Percentiles rank a stretch among this genome's conserved stretches.
Evolutionary conservation across 2,797 vertebrate genomes (phyloP).

Genomic region (Heteromormyrus szaboi): DNA sequence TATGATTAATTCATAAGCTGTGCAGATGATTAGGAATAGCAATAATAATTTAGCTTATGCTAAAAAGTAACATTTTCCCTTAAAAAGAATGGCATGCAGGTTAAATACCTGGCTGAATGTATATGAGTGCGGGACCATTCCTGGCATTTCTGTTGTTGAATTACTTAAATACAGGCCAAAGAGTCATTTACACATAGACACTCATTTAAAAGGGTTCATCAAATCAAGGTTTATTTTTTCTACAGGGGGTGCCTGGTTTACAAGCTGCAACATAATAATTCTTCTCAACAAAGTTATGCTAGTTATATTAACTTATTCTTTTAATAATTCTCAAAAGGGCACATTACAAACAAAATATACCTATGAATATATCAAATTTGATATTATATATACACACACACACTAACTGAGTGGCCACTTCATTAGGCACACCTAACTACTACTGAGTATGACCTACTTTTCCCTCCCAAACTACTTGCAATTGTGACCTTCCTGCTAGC

Average conservation of each 20-base stretch:
- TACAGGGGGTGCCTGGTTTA: conserved; percentile 61
- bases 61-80: background rate
- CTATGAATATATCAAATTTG: conserved; percentile 50
- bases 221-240: conserved; percentile 65
- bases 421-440: background rate
- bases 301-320: conserved; percentile 48
- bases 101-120: background rate
- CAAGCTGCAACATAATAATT: conserved; percentile 59
- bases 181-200: background rate
- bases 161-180: background rate
- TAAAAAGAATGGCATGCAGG: conserved; percentile 30
- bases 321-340: conserved; percentile 44
- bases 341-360: conserved; percentile 49
- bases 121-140: background rate
- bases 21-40: background rate
- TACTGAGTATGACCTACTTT: background rate
- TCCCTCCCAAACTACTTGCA: background rate
- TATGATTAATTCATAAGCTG: background rate
- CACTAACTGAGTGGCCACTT: background rate
- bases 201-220: conserved; percentile 52
- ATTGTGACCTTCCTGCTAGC: background rate
- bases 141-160: background rate
- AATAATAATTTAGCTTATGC: background rate
- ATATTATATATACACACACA: background rate
- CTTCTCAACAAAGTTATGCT: conserved; percentile 45